These are phyloP conservation scores for Candidula unifasciata DNA, from an alignment of 2,888 invertebrate species.

Conservation along the genomic window DNA sequence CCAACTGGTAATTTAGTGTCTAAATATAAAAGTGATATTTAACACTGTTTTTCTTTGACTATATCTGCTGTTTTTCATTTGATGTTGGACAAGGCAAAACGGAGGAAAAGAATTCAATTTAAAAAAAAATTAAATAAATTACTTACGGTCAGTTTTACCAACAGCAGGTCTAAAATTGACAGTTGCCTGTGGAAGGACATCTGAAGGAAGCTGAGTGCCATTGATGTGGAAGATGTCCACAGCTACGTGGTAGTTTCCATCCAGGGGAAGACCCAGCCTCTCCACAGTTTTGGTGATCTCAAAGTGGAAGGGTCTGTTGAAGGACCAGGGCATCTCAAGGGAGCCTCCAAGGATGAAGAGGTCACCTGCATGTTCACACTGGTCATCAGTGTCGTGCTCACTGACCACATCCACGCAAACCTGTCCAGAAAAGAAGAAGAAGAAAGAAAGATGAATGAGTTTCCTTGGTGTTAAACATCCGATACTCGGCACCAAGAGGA, in stretches of 20 bases:
- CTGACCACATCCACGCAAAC: constrained; percentile 42
- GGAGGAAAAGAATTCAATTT: no score
- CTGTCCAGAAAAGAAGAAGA: neutral
- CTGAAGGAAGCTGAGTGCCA: constrained; percentile 46
- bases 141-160: constrained; percentile 54
- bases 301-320: constrained; percentile 52
- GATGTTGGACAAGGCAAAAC: no score
- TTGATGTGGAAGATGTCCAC: constrained; percentile 53
- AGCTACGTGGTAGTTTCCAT: constrained; percentile 52
- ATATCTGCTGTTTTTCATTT: no score
- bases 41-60: no score
- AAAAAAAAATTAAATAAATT: no score
- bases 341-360: constrained; percentile 57
- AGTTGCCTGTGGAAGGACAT: constrained; percentile 44
- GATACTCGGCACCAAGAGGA: no score
- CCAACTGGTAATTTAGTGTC: no score
- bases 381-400: neutral
- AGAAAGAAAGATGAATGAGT: neutral
- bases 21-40: no score
- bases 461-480: neutral
- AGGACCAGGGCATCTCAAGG: constrained; percentile 56
- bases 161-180: constrained; percentile 49
- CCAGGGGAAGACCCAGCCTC: constrained; percentile 33
- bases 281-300: constrained; percentile 55
- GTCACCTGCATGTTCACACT: constrained; percentile 55